Evolutionary conservation across 2,113 vertebrate species (phyloP).

Genomic region (Myiagra hebetior): DNA sequence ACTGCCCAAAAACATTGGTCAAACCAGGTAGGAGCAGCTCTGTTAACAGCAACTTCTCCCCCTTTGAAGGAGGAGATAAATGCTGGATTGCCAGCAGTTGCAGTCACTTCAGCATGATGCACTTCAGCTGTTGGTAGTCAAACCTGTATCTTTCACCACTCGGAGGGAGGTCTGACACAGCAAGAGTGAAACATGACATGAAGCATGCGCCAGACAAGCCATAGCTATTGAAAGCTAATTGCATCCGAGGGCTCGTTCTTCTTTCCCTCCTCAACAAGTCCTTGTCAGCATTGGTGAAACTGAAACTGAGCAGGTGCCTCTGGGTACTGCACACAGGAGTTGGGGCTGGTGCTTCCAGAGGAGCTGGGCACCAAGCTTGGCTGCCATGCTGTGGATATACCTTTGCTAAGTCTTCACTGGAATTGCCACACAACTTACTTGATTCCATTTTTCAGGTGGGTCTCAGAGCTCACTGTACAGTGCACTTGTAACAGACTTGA

Average conservation of each 20-base stretch:
- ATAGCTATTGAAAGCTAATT: accelerated
- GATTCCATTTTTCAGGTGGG: not conserved
- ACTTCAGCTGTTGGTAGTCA: not conserved
- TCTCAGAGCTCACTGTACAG: not conserved
- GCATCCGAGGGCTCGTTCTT: not conserved
- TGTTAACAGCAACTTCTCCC: not conserved
- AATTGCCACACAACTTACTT: not conserved
- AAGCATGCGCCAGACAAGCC: not conserved
- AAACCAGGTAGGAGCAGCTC: not conserved
- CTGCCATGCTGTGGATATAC: not conserved
- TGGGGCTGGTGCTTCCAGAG: not conserved
- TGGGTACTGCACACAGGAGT: not conserved
- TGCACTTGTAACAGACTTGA: not conserved
- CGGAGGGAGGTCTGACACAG: accelerated
- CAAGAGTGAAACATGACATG: not conserved
- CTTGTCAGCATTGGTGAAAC: not conserved
- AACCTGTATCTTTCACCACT: not conserved
- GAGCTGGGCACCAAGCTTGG: not conserved
- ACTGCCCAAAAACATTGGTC: not conserved
- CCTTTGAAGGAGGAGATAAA: not conserved
- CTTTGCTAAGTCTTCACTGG: not conserved
- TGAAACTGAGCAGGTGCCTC: not conserved
- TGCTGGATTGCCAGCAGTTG: not conserved
- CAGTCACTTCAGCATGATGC: not conserved
- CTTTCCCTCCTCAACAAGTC: not conserved